phyloP scores from a whole-genome alignment of 2,888 invertebrate species.

The Melanostoma scalare region DNA sequence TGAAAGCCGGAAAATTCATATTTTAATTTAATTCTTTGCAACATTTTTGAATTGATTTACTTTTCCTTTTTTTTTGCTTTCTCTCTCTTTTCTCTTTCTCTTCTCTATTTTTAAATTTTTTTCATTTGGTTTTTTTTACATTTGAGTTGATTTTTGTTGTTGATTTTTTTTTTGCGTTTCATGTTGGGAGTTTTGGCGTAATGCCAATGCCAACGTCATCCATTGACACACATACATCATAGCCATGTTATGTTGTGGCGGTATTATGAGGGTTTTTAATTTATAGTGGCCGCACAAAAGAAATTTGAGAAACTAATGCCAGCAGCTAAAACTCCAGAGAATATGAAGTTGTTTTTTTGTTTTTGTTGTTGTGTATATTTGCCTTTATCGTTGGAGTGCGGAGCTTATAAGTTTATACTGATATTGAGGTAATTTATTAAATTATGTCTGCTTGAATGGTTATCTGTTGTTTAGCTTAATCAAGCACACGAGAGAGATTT shows the following conservation, averaged over 20 bases:
- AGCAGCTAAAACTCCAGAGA: no score
- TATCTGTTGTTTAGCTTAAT: no score
- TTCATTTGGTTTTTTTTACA: constrained; percentile 10
- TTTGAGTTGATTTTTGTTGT: constrained; percentile 2
- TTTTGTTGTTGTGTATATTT: no score
- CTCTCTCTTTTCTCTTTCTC: no score
- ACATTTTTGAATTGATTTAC: constrained; percentile 64
- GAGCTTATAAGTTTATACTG: no score
- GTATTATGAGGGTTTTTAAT: background rate
- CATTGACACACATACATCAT: background rate
- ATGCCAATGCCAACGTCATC: constrained; percentile 23
- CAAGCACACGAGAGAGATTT: no score
- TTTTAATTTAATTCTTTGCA: constrained; percentile 72
- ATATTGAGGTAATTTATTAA: no score
- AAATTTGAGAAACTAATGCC: no score
- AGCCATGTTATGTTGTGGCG: background rate
- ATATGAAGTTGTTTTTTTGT: no score
- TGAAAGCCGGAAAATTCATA: constrained; percentile 71
- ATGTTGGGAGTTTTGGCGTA: constrained; percentile 9
- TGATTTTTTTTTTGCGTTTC: background rate
- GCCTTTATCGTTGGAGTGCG: no score
- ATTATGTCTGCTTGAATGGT: no score
- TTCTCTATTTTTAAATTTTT: constrained; percentile 12
- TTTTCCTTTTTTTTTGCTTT: constrained; percentile 30
- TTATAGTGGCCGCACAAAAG: no score